phyloP scores from a whole-genome alignment of 2,888 invertebrate species.

The Sycophila texana region DNA sequence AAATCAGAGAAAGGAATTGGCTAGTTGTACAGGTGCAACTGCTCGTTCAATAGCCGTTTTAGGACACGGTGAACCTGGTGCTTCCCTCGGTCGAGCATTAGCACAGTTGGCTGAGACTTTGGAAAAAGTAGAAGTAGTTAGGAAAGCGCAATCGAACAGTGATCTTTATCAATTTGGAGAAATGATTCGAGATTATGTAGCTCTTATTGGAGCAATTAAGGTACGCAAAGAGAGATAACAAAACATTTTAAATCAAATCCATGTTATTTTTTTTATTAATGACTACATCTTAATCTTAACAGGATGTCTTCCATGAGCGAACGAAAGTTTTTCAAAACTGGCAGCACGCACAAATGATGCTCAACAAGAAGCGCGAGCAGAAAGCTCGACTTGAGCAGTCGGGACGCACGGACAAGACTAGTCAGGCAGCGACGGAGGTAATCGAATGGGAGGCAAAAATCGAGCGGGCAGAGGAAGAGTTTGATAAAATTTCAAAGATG shows the following conservation, averaged over 20 bases:
- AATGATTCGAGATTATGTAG: constrained; percentile 95
- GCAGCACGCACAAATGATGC: constrained; percentile 96
- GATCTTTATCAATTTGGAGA: constrained; percentile 97
- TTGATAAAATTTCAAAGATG: constrained; percentile 94
- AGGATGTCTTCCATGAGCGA: constrained; percentile 84
- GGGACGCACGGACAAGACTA: constrained; percentile 92
- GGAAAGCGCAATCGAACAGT: constrained; percentile 94
- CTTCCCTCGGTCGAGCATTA: constrained; percentile 91
- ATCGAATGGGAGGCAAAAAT: constrained; percentile 98
- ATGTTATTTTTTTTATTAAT: background rate
- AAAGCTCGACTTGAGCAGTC: constrained; percentile 94
- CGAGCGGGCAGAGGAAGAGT: constrained; percentile 96
- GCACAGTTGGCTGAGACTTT: constrained; percentile 89
- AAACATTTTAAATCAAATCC: background rate
- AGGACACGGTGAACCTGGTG: constrained; percentile 95
- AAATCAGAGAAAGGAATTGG: constrained; percentile 89
- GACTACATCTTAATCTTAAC: constrained; percentile 33
- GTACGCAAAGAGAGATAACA: constrained; percentile 71
- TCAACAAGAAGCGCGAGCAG: constrained; percentile 95
- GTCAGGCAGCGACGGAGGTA: constrained; percentile 92
- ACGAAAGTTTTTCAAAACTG: constrained; percentile 95
- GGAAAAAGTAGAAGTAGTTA: constrained; percentile 88
- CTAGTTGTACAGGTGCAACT: constrained; percentile 86
- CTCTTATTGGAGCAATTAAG: constrained; percentile 93
- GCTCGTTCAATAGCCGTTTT: constrained; percentile 93